Evolutionary conservation across 2,888 invertebrate genomes (phyloP).

Genomic region (Volucella bombylans): DNA sequence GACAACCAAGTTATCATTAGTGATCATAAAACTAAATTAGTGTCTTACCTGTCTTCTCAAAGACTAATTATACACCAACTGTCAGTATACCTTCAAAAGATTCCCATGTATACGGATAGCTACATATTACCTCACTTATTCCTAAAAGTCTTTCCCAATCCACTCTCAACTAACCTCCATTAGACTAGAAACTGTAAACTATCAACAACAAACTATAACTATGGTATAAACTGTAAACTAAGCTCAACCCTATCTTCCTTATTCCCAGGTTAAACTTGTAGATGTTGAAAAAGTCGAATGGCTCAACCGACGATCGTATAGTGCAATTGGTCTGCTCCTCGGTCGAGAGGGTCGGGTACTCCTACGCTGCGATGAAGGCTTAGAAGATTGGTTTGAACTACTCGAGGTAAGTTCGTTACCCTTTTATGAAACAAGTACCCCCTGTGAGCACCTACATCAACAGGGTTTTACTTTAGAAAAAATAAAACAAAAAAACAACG

Average conservation of each 20-base stretch:
- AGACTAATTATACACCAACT: no score
- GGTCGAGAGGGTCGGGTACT: slow-evolving; percentile 83
- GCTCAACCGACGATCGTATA: slow-evolving; percentile 86
- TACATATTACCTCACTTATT: no score
- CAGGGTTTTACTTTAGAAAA: not conserved
- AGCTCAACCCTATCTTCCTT: not conserved
- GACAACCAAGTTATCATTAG: no score
- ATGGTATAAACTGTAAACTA: not conserved
- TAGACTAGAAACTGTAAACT: no score
- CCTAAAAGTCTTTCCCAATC: no score
- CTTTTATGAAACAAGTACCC: slow-evolving; percentile 1
- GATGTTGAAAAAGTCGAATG: slow-evolving; percentile 87
- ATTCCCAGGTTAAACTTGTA: slow-evolving; percentile 84
- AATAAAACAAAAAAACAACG: slow-evolving; percentile 19
- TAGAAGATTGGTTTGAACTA: slow-evolving; percentile 87
- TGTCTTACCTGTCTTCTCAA: no score
- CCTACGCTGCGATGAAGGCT: slow-evolving; percentile 83
- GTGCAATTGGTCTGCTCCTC: slow-evolving; percentile 85
- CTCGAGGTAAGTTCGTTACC: slow-evolving; percentile 83
- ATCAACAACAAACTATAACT: no score
- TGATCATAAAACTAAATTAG: no score
- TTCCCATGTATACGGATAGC: no score
- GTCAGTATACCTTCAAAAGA: no score
- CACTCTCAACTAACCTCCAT: no score
- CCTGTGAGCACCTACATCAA: not conserved